Evolutionary conservation across 2,888 invertebrate genomes (phyloP), one percentile per base, ranked within the genome.

Genomic region (Gastrophysa polygoni): DNA sequence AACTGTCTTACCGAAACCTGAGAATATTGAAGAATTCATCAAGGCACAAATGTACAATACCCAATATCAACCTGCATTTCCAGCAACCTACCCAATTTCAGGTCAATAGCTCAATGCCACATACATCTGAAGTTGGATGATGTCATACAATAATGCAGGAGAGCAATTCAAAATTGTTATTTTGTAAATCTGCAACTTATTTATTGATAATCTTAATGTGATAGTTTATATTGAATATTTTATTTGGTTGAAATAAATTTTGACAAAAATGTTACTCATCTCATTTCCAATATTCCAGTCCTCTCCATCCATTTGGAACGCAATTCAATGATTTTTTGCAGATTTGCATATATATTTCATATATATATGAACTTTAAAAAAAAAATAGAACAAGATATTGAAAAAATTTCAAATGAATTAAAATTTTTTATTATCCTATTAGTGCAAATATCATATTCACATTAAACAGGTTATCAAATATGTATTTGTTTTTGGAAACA

Each of bases 31-130:
- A 73, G 85, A 84, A 66, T 95, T 91, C 78, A 88, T 95, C 73
- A 88, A 88, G 77, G 89, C 90, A 28, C 93, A 93, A 82, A 88
- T 92, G 85, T 95, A 93, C 82, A 89, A 92, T 78, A 86, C 88
- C 65, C 83, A 82, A 50, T 94, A 93, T 81, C 75, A 83, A 64
- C 79, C 88, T 54, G 89, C 92, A 28, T 73, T 92, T 73, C 93
- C 93, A 59, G 82, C 85, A 55, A 84, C 86, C 51, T 91, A 91
- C 73, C 69, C 83, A 38, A 88, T 86, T 84, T 87, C 88, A 17
- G 66, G 68, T 60, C 49, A 68, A 51, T 66, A 70, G 69, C 16
- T 61, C 46, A 49, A 51, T 51, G 51, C 18, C 7, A 7, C 24
- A 5, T 24, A 7, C 7, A 5, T 7, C 7, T 24, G 24, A 24